Base-by-base conservation (phyloP, 2,888 invertebrate genomes). In the Synergus japonicus region DNA sequence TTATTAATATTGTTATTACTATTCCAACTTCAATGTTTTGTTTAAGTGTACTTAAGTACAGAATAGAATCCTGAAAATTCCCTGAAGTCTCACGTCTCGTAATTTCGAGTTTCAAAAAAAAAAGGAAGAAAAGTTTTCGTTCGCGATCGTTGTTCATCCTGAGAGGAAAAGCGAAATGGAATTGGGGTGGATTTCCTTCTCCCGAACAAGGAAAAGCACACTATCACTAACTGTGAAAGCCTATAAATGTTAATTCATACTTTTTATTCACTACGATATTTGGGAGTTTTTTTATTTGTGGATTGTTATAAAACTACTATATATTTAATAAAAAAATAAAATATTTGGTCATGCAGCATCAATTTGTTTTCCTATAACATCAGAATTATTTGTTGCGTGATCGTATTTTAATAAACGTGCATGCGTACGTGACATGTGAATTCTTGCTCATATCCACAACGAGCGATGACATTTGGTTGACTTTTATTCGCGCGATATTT, bases 401-500 rank as follows among this genome's bases (percentile, higher is more conserved):
- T 67, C 3, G 41, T 1, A 7, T 65, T 43, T 65, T 65, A 65
- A 65, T 65, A 41, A 65, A 18, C 41, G 10, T 65, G 37, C n/a
- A 5, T 65, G 65, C 37, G 2, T 65, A 41, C n/a, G 54, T n/a
- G 54, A n/a, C 1, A n/a, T 22, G 60, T 60, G 22, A 29, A 60
- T 60, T 22, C 22, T 1, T 12, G 22, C 22, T 67, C 67, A 67
- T 22, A 44, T 44, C 44, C 18, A 67, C n/a, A 65, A 10, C 44
- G 12, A n/a, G 18, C 18, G 44, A 67, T 12, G 67, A 44, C 44
- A 67, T 44, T 67, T 18, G 18, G 44, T 44, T 67, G 67, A 67
- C 43, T 67, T 67, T 67, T 44, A 67, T 67, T 67, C 18, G 44
- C 9, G 67, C 44, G 18, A 67, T 66, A 66, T 66, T 66, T 66